These are phyloP conservation scores for Schrankia costaestrigalis DNA, from an alignment of 2,888 invertebrate species.

Conservation along the genomic window DNA sequence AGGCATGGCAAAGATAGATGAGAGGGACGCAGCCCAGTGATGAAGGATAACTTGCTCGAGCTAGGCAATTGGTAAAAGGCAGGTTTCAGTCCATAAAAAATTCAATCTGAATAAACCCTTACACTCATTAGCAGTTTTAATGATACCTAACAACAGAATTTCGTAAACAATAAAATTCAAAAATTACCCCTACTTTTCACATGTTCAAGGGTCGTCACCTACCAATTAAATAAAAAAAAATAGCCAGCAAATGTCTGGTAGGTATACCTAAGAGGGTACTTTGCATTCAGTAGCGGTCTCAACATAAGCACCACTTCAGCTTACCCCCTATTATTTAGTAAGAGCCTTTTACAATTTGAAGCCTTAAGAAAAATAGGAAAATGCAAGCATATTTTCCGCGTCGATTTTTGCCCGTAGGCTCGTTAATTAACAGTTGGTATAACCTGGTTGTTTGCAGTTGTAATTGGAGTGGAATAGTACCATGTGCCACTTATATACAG, in stretches of 20 bases:
- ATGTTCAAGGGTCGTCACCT: constrained; percentile 21
- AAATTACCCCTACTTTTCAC: constrained; percentile 5
- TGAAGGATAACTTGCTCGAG: too few species aligned
- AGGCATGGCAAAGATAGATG: too few species aligned
- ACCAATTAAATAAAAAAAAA: constrained; percentile 30
- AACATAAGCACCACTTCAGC: constrained; percentile 25
- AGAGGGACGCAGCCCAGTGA: too few species aligned
- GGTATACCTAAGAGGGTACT: constrained; percentile 22
- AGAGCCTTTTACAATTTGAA: constrained; percentile 36
- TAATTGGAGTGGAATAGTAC: constrained; percentile 7
- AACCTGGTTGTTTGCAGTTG: constrained; percentile 7
- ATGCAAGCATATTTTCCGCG: constrained; percentile 25
- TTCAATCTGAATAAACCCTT: too few species aligned
- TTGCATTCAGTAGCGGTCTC: constrained; percentile 28
- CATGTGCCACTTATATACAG: too few species aligned
- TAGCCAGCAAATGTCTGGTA: constrained; percentile 31
- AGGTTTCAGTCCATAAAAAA: too few species aligned
- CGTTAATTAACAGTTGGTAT: constrained; percentile 21
- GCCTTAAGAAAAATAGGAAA: constrained; percentile 36
- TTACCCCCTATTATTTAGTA: constrained; percentile 30
- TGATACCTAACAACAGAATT: too few species aligned
- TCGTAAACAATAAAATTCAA: too few species aligned
- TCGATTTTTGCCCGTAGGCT: constrained; percentile 23
- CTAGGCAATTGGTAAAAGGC: too few species aligned
- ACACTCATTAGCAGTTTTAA: too few species aligned